Base-by-base conservation (phyloP, 2,888 invertebrate genomes). In the Platerodrilus igneus region DNA sequence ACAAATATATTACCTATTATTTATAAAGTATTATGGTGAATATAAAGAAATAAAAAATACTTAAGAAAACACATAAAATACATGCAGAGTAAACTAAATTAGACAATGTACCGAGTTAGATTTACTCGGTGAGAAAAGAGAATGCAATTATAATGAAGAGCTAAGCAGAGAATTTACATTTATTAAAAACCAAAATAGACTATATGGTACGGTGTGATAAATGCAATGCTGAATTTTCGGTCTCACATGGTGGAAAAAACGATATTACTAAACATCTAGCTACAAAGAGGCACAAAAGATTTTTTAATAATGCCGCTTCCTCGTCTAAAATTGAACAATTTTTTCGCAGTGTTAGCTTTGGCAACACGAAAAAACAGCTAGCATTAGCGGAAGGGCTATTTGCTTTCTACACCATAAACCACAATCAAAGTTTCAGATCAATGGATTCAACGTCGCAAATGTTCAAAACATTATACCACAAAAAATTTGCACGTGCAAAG, bases 401-500 rank as follows among this genome's bases (percentile, higher is more conserved):
- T 41, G 48, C 53, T 36, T 56, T 48, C 48, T 54, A 56, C 46
- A 50, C 53, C 13, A 41, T 51, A 35, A 26, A 42, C 13, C 53
- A 54, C 30, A 52, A 51, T 35, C 49, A 49, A 41, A 37, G 29
- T 37, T 27, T 55, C 34, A 30, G 39, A 11, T 51, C 47, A 7
- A 54, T 47, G 37, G 50, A 57, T 26, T 55, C 51, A 31, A 55
- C 47, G 6, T 46, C 47, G 9, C n/a, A 43, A 43, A 27, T 43
- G 7, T 33, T 43, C 17, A 37, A 43, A 37, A 35, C 8, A 25
- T 29, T 44, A 10, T 49, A 38, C 39, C 37, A 52, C 25, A 40
- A 47, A 47, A 43, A 49, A 45, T 47, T 47, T 38, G 20, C 40
- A 20, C 39, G 38, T 45, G 37, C 34, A 18, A 21, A 37, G 28